Base-by-base conservation (phyloP, 35 echinoderm and acorn worm species). In the Eucidaris tribuloides region DNA sequence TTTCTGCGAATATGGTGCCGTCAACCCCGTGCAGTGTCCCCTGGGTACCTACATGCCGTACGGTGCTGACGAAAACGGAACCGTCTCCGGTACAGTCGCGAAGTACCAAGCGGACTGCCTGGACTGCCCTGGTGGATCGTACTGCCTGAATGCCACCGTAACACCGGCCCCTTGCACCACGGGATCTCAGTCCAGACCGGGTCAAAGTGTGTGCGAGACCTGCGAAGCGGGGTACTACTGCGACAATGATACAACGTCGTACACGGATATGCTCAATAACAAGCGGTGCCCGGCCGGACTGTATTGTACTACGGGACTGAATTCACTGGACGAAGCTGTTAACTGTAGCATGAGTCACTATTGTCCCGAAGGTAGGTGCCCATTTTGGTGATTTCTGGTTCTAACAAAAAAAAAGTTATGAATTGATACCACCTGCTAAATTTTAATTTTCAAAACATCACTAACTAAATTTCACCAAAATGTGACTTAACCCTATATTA, bases 21-120 rank as follows among this genome's bases (percentile, higher is more conserved):
- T 92, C 7, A 81, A 88, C 32, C 95, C 95, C 0, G 81, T 80
- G 20, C 66, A 78, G 5, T 98, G 95, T 46, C 91, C 95, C 4
- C 48, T 90, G 2, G 95, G 95, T 33, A 90, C 95, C 15, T 98
- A 98, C 83, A 98, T 98, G 95, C 95, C 95, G 17, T 85, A 90
- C 77, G 95, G 95, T 25, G 90, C 87, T 3, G 62, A 98, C 46
- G 30, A 42, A 46, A 83, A 77, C 34, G 91, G 82, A 1, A 82
- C 64, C 30, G 64, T 93, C 4, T 49, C 37, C 22, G 95, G 95
- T 0, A 78, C 62, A 46, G 71, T 86, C 0, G 90, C 95, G 2
- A 79, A 88, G 18, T 98, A 93, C 63, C 85, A 98, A 78, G 82
- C 59, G 48, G 89, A 98, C 79, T 93, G 95, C 36, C 42, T 89